phyloP scores from a whole-genome alignment of 2,113 vertebrate species.

The Pteropus alecto region DNA sequence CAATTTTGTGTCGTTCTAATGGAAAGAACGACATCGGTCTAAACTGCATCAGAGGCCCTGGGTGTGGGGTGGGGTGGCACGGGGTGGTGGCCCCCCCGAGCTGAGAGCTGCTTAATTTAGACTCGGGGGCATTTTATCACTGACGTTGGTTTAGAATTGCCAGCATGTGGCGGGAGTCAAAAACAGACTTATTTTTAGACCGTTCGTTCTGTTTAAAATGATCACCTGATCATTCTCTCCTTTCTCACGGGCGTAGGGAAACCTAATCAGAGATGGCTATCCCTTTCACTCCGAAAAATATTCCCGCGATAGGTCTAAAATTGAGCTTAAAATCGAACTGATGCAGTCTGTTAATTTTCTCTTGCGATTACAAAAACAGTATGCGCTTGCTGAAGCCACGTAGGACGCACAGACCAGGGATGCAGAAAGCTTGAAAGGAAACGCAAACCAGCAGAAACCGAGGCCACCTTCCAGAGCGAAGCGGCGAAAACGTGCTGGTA shows the following conservation, averaged over 20 bases:
- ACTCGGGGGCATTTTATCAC: background rate
- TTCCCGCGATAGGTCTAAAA: background rate
- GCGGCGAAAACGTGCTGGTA: background rate
- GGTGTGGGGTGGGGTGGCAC: fast-evolving
- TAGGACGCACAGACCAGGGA: background rate
- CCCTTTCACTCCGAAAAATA: background rate
- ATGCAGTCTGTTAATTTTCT: background rate
- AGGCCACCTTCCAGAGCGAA: background rate
- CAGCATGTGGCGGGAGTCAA: background rate
- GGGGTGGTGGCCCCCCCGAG: fast-evolving
- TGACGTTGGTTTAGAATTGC: background rate
- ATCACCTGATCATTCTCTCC: background rate
- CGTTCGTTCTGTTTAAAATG: background rate
- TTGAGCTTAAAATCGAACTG: background rate
- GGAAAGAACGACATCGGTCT: too few species aligned
- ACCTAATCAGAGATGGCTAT: background rate
- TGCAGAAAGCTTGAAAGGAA: background rate
- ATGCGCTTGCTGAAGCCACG: background rate
- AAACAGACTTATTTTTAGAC: background rate
- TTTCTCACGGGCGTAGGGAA: background rate
- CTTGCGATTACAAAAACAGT: background rate
- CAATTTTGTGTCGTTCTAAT: too few species aligned
- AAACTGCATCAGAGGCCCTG: background rate
- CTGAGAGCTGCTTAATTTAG: background rate
- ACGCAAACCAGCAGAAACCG: background rate